phyloP scores from a whole-genome alignment of 2,113 vertebrate genomes.

The Ranitomeya imitator region DNA sequence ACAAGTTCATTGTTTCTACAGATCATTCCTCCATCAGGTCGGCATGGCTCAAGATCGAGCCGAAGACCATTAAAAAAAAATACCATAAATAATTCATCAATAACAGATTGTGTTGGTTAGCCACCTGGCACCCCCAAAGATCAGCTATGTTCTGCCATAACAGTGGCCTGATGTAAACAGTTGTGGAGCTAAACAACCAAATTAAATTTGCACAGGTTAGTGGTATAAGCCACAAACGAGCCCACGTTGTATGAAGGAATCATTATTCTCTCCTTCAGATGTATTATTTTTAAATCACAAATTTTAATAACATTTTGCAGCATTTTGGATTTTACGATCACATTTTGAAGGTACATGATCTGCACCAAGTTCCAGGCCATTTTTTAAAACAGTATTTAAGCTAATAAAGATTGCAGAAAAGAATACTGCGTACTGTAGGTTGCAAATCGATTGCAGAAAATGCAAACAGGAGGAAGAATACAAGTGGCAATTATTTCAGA shows the following conservation, averaged over 20 bases:
- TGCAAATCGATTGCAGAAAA: constrained; percentile 58
- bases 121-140: too few species aligned
- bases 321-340: too few species aligned
- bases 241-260: background rate
- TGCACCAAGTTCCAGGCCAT: constrained; percentile 8
- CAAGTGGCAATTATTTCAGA: constrained; percentile 32
- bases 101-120: too few species aligned
- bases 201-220: constrained; percentile 60
- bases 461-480: constrained; percentile 28
- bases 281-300: background rate
- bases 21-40: too few species aligned
- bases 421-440: constrained; percentile 46
- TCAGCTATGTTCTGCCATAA: too few species aligned
- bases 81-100: too few species aligned
- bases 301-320: background rate
- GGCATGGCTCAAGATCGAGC: too few species aligned
- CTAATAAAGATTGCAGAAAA: constrained; percentile 53
- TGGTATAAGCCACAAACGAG: constrained; percentile 1
- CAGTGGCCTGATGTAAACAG: too few species aligned
- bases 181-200: constrained; percentile 53
- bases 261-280: background rate
- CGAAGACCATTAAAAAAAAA: too few species aligned
- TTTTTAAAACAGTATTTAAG: constrained; percentile 43
- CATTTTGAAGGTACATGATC: too few species aligned
- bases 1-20: too few species aligned